A percentile compares a stretch with the other conserved stretches of the same genome.
phyloP scores from a whole-genome alignment of 2,113 vertebrate species.

The Fulmarus glacialis region DNA sequence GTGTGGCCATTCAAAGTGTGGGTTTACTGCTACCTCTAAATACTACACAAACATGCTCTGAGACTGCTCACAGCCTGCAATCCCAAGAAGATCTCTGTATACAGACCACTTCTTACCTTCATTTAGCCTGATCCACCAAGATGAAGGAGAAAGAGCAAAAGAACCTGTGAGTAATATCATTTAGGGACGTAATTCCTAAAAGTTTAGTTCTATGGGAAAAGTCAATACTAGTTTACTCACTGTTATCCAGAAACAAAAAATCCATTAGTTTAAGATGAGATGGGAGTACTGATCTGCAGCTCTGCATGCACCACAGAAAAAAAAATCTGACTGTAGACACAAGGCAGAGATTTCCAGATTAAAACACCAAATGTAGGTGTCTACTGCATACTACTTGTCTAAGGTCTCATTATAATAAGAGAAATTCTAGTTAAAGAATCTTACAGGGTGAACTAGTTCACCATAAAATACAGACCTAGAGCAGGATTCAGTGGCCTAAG shows the following conservation, averaged over 20 bases:
- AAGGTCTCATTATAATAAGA: not conserved
- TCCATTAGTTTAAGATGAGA: not conserved
- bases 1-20: not conserved
- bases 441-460: not conserved
- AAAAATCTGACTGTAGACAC: not conserved
- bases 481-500: slow-evolving; percentile 22
- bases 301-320: not conserved
- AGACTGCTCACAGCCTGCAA: not conserved
- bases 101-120: not conserved
- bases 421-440: not conserved
- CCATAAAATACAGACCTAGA: not conserved
- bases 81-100: not conserved
- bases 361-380: not conserved
- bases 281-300: not conserved
- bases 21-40: not conserved
- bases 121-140: slow-evolving; percentile 4
- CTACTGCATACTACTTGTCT: not conserved
- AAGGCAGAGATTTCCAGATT: not conserved
- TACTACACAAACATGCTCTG: not conserved
- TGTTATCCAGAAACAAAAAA: not conserved
- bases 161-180: not conserved
- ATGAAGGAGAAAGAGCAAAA: not conserved
- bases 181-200: not conserved
- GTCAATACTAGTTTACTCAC: not conserved
- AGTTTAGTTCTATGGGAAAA: not conserved